A percentile compares a stretch with the other conserved stretches of the same genome.
These are phyloP conservation scores for Actinostola sp. DNA, from an alignment of 92 coral and sea anemone species.

Conservation along the genomic window DNA sequence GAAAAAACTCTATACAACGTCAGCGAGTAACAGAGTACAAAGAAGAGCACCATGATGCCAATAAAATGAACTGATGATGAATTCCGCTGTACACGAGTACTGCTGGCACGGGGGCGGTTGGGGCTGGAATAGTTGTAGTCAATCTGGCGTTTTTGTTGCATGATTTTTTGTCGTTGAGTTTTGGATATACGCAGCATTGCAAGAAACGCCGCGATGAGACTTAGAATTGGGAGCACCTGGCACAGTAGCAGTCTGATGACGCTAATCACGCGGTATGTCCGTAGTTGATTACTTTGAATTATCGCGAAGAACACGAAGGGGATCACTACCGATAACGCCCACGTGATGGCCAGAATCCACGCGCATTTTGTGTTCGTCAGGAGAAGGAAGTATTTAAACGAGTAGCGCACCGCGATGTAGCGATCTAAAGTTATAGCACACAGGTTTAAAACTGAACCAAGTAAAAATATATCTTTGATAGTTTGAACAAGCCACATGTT, in stretches of 20 bases:
- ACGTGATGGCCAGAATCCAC: constrained; percentile 1
- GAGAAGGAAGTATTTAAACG: constrained; percentile 3
- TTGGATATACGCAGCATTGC: constrained; percentile 11
- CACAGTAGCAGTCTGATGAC: constrained; percentile 7
- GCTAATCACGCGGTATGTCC: constrained; percentile 12
- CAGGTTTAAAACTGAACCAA: constrained; percentile 5
- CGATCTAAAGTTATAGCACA: constrained; percentile 26
- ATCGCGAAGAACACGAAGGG: constrained; percentile 16
- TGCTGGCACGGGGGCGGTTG: neutral
- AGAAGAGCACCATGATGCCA: constrained; percentile 13
- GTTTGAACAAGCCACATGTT: constrained; percentile 26
- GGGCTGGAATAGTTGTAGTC: constrained; percentile 4
- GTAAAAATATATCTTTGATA: constrained; percentile 15
- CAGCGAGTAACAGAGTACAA: constrained; percentile 24
- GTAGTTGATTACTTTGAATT: neutral
- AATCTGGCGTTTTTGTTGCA: constrained; percentile 13
- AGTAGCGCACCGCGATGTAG: constrained; percentile 15
- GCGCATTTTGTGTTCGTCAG: constrained; percentile 1
- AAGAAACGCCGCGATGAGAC: constrained; percentile 2
- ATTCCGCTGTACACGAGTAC: neutral
- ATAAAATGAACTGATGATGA: constrained; percentile 14
- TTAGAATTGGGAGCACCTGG: constrained; percentile 11
- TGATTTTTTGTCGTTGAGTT: constrained; percentile 10
- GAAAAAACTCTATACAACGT: constrained; percentile 10
- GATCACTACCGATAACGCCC: constrained; percentile 5